Base-by-base conservation (phyloP, 2,888 invertebrate genomes). In the Labia minor region DNA sequence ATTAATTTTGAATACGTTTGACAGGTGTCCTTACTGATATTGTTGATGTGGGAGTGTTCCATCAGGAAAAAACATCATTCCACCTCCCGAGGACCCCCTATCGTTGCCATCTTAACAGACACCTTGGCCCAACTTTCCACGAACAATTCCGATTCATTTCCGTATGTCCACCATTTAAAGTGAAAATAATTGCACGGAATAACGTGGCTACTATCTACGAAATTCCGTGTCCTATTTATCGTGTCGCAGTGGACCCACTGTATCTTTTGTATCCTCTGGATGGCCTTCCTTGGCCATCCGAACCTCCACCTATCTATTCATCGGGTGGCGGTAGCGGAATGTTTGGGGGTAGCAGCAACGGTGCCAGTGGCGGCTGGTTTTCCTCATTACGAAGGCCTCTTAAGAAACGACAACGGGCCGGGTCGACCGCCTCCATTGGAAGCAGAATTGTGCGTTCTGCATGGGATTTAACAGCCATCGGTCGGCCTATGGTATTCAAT, bases 311-410 rank as follows among this genome's bases (percentile, higher is more conserved):
- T 19, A 19, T 21, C 19, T 37, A 26, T 19, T 16, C 21, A 75
- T 76, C 69, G 75, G 75, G 62, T 73, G 75, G 70, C 75, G 49
- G 65, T 14, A 14, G 18, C 49, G n/a, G 19, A 19, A 33, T 26
- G 33, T 26, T 26, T 62, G 65, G 14, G 19, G 63, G 65, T 14
- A 18, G 18, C 63, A 18, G n/a, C 21, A 10, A n/a, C 10, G 20
- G 37, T 11, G 14, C n/a, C 14, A 19, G 62, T 33, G 84, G 86
- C 72, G 88, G 86, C 77, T 91, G 90, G 90, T 90, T 90, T 78
- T 88, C 87, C 71, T 90, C 90, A 70, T 77, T 90, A 75, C 85
- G 89, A 73, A 84, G 90, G 71, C 78, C 79, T 62, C 70, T 21
- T 69, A 71, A 69, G 73, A 74, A 70, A 75, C 80, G 70, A 77